Conservation (phyloP, 1,140 invertebrate genomes). For the Hetaerina americana region DNA sequence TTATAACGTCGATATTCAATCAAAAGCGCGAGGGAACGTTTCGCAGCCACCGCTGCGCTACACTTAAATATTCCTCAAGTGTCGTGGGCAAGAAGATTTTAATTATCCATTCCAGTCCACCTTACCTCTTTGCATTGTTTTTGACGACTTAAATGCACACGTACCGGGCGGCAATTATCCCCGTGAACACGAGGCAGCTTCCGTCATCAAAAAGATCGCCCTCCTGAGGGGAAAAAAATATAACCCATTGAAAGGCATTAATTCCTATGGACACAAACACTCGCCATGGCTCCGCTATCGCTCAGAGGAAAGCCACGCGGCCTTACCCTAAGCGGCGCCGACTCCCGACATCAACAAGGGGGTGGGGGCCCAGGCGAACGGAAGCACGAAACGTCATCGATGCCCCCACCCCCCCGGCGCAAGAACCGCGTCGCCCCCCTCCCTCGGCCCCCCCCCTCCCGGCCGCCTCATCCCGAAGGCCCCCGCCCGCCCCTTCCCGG, state of each 20-base stretch:
- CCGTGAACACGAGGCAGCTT: too few species aligned
- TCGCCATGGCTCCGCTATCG: background rate
- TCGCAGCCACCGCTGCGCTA: too few species aligned
- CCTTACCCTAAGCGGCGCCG: too few species aligned
- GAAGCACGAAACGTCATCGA: background rate
- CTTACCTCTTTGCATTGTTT: too few species aligned
- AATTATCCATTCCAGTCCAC: too few species aligned
- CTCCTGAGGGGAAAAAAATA: background rate
- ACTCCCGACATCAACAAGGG: background rate
- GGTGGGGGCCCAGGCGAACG: background rate
- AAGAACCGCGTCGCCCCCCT: background rate
- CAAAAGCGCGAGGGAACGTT: too few species aligned
- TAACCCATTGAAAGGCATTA: background rate
- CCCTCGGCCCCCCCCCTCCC: background rate
- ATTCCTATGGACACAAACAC: background rate
- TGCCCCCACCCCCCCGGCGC: background rate
- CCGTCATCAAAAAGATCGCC: background rate
- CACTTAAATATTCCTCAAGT: too few species aligned
- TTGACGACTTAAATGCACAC: too few species aligned
- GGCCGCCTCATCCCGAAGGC: too few species aligned
- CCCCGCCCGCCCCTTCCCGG: background rate
- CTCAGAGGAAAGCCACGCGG: background rate
- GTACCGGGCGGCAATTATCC: too few species aligned
- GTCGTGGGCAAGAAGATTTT: too few species aligned
- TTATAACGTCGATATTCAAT: too few species aligned